Evolutionary conservation across 2,888 invertebrate genomes (phyloP), one percentile per base, ranked within the genome.

Genomic region (Papilio demoleus): DNA sequence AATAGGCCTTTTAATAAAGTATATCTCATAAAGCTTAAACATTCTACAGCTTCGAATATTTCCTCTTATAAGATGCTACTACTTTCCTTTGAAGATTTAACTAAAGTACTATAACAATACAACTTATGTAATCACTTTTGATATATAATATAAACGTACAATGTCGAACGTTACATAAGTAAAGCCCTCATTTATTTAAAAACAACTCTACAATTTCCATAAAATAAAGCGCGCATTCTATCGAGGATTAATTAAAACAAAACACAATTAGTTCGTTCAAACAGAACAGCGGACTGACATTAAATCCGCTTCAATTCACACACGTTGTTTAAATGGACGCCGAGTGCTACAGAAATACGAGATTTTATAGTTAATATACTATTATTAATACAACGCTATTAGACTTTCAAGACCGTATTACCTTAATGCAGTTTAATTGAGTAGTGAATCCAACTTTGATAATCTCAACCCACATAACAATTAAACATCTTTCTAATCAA

Each of bases 181-280:
- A 27, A 3, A 53, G 27, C 47, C n/a, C 4, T n/a, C 8, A 27
- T 53, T 27, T 31, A 8, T 53, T 47, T 53, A 31, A 53, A 53
- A 53, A 27, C 53, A 53, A 53, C 53, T 53, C 53, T 31, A 31
- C 31, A 53, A 53, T 53, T 53, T 53, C 31, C 53, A 14, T 53
- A 31, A 53, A 31, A 31, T 31, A 53, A 31, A 53, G 53, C 53
- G 53, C 53, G 31, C 53, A 53, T 31, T 53, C 31, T 53, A 53
- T 22, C 36, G 42, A 38, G 47, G 36, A 63, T 36, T 58, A 58
- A 63, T 68, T 63, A 68, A 63, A 68, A 58, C 45, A 63, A 58
- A 68, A 58, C 27, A 58, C 63, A 63, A 63, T 63, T 63, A 63
- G 56, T 68, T 63, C 47, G 63, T 63, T 47, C 63, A 68, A 63